phyloP scores from a whole-genome alignment of 2,113 vertebrate species.

The Suncus etruscus region DNA sequence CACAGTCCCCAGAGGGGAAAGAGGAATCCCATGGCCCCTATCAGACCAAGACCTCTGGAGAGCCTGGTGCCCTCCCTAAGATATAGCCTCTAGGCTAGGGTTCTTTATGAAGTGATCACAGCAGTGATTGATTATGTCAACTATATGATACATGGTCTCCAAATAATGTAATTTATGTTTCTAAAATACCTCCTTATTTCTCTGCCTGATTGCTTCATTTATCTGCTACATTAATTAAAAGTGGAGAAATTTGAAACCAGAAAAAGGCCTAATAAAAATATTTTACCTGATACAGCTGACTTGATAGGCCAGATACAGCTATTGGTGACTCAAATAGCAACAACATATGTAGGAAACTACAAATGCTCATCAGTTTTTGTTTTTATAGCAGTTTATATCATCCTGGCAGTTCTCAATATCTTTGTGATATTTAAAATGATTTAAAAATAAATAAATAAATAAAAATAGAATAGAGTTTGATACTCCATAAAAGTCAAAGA shows the following conservation, averaged over 20 bases:
- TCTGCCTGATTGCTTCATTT: slow-evolving; percentile 45
- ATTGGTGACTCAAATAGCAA: slow-evolving; percentile 47
- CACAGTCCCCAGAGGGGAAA: no score
- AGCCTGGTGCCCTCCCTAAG: no score
- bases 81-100: no score
- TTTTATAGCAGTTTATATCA: slow-evolving; percentile 47
- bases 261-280: no score
- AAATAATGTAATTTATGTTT: no score
- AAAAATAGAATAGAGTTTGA: neutral
- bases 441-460: no score
- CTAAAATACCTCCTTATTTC: neutral
- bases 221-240: neutral
- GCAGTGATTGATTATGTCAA: no score
- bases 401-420: slow-evolving; percentile 53
- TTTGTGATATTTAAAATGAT: slow-evolving; percentile 53
- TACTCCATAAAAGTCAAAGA: slow-evolving; percentile 57
- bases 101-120: no score
- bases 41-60: no score
- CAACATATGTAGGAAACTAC: slow-evolving; percentile 53
- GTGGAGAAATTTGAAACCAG: slow-evolving; percentile 14
- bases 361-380: slow-evolving; percentile 31
- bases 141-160: no score
- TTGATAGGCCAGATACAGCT: neutral
- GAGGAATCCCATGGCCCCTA: no score
- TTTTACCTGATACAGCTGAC: no score